Conservation (phyloP, 2,113 vertebrate genomes). For the Zingel zingel region DNA sequence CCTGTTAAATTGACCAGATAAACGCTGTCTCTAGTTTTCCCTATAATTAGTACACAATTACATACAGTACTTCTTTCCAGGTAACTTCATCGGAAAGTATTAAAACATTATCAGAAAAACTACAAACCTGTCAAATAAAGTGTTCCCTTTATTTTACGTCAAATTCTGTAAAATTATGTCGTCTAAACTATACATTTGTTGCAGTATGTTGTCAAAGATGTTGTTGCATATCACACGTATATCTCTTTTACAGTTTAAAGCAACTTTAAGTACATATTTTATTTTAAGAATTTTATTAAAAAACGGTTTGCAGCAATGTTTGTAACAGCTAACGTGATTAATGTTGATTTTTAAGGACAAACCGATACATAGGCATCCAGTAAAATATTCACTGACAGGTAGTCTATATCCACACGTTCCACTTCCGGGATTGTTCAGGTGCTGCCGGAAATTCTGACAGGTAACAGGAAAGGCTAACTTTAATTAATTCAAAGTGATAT, state of each 20-base stretch:
- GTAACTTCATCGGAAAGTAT: not conserved
- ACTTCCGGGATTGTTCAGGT: too few relatives aligned
- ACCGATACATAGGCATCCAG: not conserved
- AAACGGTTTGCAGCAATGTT: not conserved
- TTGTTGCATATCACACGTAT: too few relatives aligned
- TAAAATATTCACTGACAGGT: not conserved
- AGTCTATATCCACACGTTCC: too few relatives aligned
- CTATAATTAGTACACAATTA: not conserved
- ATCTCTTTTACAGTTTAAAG: too few relatives aligned
- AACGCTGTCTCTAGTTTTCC: not conserved
- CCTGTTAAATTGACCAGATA: not conserved
- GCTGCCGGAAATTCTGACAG: too few relatives aligned
- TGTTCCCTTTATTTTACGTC: not conserved
- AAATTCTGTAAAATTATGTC: too few relatives aligned
- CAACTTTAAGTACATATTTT: too few relatives aligned
- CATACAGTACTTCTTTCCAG: not conserved
- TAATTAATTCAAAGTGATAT: too few relatives aligned
- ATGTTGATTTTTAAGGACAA: not conserved
- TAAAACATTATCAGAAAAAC: not conserved
- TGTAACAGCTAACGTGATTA: not conserved
- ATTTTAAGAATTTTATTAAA: not conserved
- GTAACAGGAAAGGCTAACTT: not conserved
- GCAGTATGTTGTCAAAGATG: not conserved
- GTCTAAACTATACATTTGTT: not conserved
- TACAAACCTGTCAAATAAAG: not conserved